phyloP scores from a whole-genome alignment of 2,113 vertebrate species.

The Electrona antarctica region DNA sequence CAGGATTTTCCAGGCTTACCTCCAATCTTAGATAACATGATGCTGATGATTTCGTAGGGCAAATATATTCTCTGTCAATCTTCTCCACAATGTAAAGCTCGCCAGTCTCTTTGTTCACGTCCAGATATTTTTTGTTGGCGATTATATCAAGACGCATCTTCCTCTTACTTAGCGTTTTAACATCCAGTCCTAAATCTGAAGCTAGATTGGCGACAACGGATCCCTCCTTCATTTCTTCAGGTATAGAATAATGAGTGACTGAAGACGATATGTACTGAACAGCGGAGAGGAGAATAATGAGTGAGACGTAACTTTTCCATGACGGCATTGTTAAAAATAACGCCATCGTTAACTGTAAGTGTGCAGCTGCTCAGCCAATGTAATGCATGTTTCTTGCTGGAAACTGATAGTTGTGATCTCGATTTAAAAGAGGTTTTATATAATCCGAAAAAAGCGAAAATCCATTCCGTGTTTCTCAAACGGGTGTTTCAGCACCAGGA shows the following conservation, averaged over 20 bases:
- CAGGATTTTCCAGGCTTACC: conserved; percentile 70
- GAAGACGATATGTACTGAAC: background rate
- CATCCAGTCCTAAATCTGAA: conserved; percentile 76
- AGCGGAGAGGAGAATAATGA: conserved; percentile 2
- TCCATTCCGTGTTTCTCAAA: background rate
- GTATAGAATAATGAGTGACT: conserved; percentile 74
- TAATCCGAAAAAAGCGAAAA: no score
- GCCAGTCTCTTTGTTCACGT: conserved; percentile 81
- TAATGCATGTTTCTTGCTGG: no score
- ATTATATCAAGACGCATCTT: conserved; percentile 63
- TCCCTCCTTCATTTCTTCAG: conserved; percentile 79
- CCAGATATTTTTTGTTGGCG: conserved; percentile 73
- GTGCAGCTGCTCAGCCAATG: no score
- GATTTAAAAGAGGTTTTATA: no score
- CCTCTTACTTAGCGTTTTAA: conserved; percentile 59
- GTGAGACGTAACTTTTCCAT: conserved; percentile 32
- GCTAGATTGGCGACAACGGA: conserved; percentile 79
- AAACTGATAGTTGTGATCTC: no score
- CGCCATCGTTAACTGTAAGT: background rate
- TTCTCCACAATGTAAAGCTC: conserved; percentile 76
- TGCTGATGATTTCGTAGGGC: conserved; percentile 18
- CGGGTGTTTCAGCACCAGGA: background rate
- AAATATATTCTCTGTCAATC: conserved; percentile 78
- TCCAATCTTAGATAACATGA: conserved; percentile 76
- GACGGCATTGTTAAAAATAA: background rate